phyloP scores from a whole-genome alignment of 2,113 vertebrate genomes.

The Parus major region DNA sequence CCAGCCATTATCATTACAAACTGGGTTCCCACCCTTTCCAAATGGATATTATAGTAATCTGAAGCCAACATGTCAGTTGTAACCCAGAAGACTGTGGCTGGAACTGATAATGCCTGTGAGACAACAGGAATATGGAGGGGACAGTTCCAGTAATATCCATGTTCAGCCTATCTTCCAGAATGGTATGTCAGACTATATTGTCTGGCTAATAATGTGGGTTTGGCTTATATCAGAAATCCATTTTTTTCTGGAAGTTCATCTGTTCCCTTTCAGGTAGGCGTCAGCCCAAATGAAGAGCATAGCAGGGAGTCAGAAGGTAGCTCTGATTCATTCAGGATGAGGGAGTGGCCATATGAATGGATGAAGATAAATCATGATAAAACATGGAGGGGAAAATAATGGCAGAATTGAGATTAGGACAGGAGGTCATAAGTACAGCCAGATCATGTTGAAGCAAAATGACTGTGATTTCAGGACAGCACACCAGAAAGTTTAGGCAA shows the following conservation, averaged over 20 bases:
- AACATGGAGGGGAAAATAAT: not conserved
- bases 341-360: not conserved
- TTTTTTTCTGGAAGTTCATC: not conserved
- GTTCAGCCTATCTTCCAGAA: not conserved
- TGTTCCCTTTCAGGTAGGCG: not conserved
- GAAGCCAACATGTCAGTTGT: not conserved
- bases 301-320: not conserved
- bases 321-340: not conserved
- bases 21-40: not conserved
- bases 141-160: not conserved
- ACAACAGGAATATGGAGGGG: fast-evolving
- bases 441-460: not conserved
- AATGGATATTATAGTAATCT: not conserved
- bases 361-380: not conserved
- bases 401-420: not conserved
- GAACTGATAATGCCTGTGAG: not conserved
- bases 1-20: not conserved
- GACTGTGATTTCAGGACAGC: not conserved
- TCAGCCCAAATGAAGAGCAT: not conserved
- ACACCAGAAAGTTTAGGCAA: not conserved
- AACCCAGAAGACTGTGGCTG: not conserved
- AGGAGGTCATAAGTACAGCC: not conserved
- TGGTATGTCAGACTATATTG: not conserved
- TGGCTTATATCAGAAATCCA: not conserved
- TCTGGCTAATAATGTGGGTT: not conserved